A percentile compares a stretch with the other conserved stretches of the same genome.
Conservation (phyloP, 64 coral and sea anemone species). For the Montipora capricornis region DNA sequence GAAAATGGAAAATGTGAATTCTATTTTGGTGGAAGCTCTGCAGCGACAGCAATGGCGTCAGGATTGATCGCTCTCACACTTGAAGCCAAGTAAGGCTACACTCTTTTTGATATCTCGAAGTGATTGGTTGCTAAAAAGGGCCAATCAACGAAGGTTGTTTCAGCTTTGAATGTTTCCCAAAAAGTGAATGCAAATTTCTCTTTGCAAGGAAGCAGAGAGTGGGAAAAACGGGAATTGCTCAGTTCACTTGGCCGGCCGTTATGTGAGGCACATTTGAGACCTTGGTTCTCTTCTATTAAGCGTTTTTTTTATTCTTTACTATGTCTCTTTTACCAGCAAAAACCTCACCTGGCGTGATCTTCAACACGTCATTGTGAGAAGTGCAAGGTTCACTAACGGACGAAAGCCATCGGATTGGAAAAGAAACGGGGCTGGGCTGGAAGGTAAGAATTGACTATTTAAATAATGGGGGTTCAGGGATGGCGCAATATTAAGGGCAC, state of each 20-base stretch:
- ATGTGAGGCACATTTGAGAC: too few relatives aligned
- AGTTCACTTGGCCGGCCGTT: too few relatives aligned
- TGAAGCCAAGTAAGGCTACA: conserved; percentile 38
- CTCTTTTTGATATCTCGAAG: too few relatives aligned
- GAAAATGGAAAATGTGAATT: not conserved
- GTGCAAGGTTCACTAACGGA: not conserved
- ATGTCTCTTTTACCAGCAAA: not conserved
- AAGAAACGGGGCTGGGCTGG: not conserved
- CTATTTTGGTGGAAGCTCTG: conserved; percentile 20
- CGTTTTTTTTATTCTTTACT: not conserved
- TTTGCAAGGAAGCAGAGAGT: too few relatives aligned
- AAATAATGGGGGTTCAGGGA: too few relatives aligned
- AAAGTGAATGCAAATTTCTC: too few relatives aligned
- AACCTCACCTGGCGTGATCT: not conserved
- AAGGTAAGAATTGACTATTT: not conserved
- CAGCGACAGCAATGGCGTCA: conserved; percentile 31
- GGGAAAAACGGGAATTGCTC: too few relatives aligned
- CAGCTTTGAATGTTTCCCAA: too few relatives aligned
- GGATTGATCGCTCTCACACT: conserved; percentile 39
- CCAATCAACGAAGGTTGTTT: too few relatives aligned
- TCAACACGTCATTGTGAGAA: conserved; percentile 2
- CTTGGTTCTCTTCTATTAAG: too few relatives aligned
- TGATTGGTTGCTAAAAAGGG: too few relatives aligned
- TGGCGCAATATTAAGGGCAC: too few relatives aligned
- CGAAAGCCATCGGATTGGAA: not conserved